Base-by-base conservation (phyloP, 2,888 invertebrate species). In the Ectemnius lituratus region DNA sequence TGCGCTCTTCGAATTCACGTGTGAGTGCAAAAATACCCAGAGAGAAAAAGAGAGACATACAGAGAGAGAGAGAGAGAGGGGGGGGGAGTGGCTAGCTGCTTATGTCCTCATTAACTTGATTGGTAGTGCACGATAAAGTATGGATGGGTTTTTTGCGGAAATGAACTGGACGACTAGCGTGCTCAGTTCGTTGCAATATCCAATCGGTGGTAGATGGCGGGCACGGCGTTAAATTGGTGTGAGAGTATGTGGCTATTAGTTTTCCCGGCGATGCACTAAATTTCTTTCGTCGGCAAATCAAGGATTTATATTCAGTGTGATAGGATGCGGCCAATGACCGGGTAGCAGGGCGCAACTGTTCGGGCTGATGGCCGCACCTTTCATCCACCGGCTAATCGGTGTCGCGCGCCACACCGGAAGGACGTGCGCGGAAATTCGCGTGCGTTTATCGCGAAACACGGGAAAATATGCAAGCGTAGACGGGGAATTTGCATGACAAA, bases 401-500 rank as follows among this genome's bases (percentile, higher is more conserved):
- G 64, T 46, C 23, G 46, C 57, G 60, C 45, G 64, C 64, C 27
- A 20, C 64, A 57, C 27, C 45, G 52, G 49, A n/a, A 18, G n/a
- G 27, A 59, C 14, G 63, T 49, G 74, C 16, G 57, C 37, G 61
- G 27, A 46, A n/a, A 37, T 67, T 62, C 56, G 58, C 63, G 70
- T 75, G 56, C 75, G 71, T 77, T 81, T 81, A 81, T 82, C 67
- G 65, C 73, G 66, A 79, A 79, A 79, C 77, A 77, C 28, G 79
- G 75, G 63, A 59, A 58, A 77, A 81, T 79, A 79, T 77, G 68
- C 73, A 66, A 60, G 27, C 66, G 59, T 72, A 76, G 83, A 79
- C 83, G 67, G 70, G 72, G 73, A 74, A 83, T 83, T 83, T 83
- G 83, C 83, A 83, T 83, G 71, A 83, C 83, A 83, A 83, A 83